Base-by-base conservation (phyloP, 92 coral and sea anemone genomes). In the Zoanthus gigantus region DNA sequence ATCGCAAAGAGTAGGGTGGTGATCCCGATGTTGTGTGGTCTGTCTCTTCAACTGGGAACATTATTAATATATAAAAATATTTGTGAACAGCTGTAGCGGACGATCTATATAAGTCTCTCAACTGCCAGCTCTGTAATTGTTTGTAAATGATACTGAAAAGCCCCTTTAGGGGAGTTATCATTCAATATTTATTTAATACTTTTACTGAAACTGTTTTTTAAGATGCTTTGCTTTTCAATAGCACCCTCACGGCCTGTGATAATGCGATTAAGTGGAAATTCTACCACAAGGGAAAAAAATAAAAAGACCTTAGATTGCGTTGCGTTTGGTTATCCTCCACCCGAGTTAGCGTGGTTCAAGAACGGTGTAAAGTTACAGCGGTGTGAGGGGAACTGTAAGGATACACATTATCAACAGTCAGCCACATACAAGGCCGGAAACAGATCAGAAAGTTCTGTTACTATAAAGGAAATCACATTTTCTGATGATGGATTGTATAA, bases 281-380 rank as follows among this genome's bases (percentile, higher is more conserved):
- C 74, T 18, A 66, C 76, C 23, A 81, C 28, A 65, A 44, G 45
- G n/a, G 85, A 81, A 23, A 65, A 57, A 7, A 23, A 29, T 17
- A 63, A 66, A 3, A 81, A 47, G 44, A 81, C 0, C 8, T 30
- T 81, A 13, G 63, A 46, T 0, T 81, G 85, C 45, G 63, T 13
- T 12, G 65, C 85, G 0, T 29, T 81, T 14, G 85, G 74, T 9
- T 66, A 47, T 52, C 85, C 85, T 3, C 85, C 85, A 2, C 60
- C 60, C 11, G 76, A 81, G 17, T 18, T 81, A 6, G 75, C 10
- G 85, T 81, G 85, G 85, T 45, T 46, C 46, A 81, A 81, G 85
- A 74, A 81, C 47, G 47, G 63, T 10, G 18, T 44, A 0, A 15
- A 81, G 31, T 46, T 81, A 45, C 74, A 18, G 0, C 14, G 11